Percentiles rank a stretch among this genome's conserved stretches.
These are phyloP conservation scores for Lamprologus callipterus DNA, from an alignment of 2,113 vertebrate genomes.

Conservation along the genomic window DNA sequence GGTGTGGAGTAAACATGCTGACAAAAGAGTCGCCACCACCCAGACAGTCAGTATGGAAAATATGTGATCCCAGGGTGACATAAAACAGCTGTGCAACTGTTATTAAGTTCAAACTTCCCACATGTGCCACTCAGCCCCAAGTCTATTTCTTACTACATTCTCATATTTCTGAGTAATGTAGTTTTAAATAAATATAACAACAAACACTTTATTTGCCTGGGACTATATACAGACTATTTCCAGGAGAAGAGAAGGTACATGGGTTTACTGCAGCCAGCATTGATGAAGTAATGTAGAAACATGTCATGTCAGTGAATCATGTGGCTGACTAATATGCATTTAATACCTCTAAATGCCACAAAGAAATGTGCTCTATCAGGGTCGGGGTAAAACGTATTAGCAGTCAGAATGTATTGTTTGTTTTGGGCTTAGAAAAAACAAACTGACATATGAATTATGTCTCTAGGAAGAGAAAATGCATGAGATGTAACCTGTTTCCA, in stretches of 20 bases:
- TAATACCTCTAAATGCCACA: background rate
- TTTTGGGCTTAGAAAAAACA: background rate
- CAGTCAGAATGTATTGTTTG: background rate
- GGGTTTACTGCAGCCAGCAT: background rate
- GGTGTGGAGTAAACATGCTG: slow-evolving; percentile 33
- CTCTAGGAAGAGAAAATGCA: background rate
- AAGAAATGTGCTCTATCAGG: background rate
- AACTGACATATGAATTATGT: background rate
- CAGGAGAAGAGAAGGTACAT: background rate
- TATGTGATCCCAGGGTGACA: slow-evolving; percentile 9
- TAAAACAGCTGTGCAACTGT: background rate
- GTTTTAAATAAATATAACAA: background rate
- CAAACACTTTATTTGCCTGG: background rate
- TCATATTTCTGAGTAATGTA: background rate
- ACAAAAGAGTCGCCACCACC: slow-evolving; percentile 52
- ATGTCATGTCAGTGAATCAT: background rate
- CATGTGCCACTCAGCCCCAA: background rate
- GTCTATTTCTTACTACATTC: background rate
- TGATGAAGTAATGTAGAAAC: background rate
- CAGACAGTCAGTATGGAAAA: slow-evolving; percentile 32
- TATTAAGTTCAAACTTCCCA: background rate
- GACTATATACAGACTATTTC: background rate
- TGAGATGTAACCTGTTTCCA: background rate
- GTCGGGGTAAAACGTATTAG: background rate
- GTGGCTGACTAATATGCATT: background rate